Evolutionary conservation across 2,113 vertebrate genomes (phyloP), one percentile per base, ranked within the genome.

Genomic region (Martes martes): DNA sequence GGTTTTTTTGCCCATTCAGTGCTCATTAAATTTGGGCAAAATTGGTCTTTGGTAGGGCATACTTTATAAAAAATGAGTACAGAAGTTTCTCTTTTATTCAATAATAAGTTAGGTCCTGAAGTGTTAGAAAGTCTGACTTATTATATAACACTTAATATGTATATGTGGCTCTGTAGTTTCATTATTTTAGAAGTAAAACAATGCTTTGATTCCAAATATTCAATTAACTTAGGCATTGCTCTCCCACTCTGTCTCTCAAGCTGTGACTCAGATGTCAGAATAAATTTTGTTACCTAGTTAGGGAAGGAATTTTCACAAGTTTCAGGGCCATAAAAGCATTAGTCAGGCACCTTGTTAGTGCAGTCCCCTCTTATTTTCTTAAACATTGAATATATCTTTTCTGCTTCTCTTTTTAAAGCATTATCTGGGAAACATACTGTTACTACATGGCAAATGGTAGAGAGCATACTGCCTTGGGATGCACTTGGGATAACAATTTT

Each of bases 191-290:
- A 96, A 96, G 45, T 97, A 95, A 98, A 97, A 95, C 81, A 97
- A 89, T 92, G 87, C 59, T 96, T 98, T 96, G 85, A 98, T 96
- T 97, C 82, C 93, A 97, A 98, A 98, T 95, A 97, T 93, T 97
- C 97, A 96, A 94, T 98, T 98, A 97, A 94, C 52, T 95, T 80
- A 93, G 63, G 69, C 92, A 94, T 95, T 90, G 69, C 57, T 95
- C 94, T 97, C 92, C 95, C 90, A 98, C 86, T 96, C 82, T 92
- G 83, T 94, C 96, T 96, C 95, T 82, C 61, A 87, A 95, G 86
- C 47, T 93, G 39, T 97, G 96, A 98, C 74, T 98, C 97, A 98
- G 69, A 95, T 94, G 63, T 94, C 74, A 95, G 97, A 96, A 81
- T 65, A 84, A 69, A 13, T 73, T 89, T 86, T 94, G 91, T 93